Evolutionary conservation across 2,113 vertebrate genomes (phyloP).

Genomic region (Dicerorhinus sumatrensis): DNA sequence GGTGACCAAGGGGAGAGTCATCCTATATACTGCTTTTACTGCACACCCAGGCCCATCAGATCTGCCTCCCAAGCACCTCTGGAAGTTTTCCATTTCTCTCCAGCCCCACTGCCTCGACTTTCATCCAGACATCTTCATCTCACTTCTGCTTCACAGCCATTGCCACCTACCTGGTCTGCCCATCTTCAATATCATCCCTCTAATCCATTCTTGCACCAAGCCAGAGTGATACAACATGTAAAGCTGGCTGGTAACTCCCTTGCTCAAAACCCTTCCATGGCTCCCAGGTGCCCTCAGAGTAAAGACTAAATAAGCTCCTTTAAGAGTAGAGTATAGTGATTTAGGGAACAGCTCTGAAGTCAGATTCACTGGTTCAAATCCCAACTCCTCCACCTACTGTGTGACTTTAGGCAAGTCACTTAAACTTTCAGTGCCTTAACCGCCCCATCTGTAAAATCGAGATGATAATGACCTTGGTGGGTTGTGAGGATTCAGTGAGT

Average conservation of each 20-base stretch:
- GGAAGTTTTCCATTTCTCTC: neutral
- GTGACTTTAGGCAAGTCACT: conserved; percentile 22
- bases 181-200: neutral
- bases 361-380: neutral
- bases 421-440: neutral
- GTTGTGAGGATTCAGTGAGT: neutral
- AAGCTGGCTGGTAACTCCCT: neutral
- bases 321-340: neutral
- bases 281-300: neutral
- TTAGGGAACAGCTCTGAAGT: neutral
- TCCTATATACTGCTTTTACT: neutral
- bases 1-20: neutral
- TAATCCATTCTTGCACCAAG: neutral
- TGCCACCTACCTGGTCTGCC: neutral
- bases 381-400: neutral
- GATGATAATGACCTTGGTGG: neutral
- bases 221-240: neutral
- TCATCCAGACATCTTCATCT: neutral
- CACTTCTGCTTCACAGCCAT: neutral
- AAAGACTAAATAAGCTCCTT: neutral
- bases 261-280: neutral
- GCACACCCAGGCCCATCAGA: neutral
- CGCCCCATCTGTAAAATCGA: neutral
- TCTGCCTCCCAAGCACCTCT: neutral
- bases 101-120: neutral